Percentiles rank a stretch among this genome's conserved stretches.
Conservation (phyloP, 2,113 vertebrate species). For the Clarias magur region DNA sequence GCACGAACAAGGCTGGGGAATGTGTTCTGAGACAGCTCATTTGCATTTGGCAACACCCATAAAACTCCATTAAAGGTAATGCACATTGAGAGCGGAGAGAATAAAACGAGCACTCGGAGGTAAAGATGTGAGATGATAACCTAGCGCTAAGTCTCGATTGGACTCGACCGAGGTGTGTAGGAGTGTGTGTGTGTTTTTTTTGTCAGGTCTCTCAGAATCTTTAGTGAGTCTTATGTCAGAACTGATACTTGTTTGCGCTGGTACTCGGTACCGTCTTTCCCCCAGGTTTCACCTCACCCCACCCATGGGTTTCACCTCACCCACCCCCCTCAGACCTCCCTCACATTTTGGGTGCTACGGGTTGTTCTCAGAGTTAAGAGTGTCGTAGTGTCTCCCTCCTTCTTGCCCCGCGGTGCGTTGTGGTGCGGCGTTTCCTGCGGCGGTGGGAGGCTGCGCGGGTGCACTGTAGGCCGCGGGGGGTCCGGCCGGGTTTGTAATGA, state of each 20-base stretch:
- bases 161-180: too few relatives aligned
- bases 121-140: background rate
- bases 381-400: background rate
- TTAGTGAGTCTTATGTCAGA: background rate
- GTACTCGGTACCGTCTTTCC: too few relatives aligned
- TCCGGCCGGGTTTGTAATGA: conserved; percentile 47
- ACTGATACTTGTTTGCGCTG: background rate
- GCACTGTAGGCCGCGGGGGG: conserved; percentile 9
- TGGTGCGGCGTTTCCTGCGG: background rate
- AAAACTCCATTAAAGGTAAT: background rate
- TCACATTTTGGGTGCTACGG: background rate
- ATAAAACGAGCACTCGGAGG: background rate
- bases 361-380: background rate
- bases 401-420: too few relatives aligned
- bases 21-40: background rate
- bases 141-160: too few relatives aligned
- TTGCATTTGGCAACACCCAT: background rate
- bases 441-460: background rate
- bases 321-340: too few relatives aligned
- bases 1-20: too few relatives aligned
- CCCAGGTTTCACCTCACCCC: too few relatives aligned
- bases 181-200: background rate
- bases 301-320: too few relatives aligned
- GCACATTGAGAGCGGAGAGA: background rate
- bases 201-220: background rate